A percentile compares a stretch with the other conserved stretches of the same genome.
Evolutionary conservation across 2,113 vertebrate genomes (phyloP).

Genomic region (Etheostoma spectabile): DNA sequence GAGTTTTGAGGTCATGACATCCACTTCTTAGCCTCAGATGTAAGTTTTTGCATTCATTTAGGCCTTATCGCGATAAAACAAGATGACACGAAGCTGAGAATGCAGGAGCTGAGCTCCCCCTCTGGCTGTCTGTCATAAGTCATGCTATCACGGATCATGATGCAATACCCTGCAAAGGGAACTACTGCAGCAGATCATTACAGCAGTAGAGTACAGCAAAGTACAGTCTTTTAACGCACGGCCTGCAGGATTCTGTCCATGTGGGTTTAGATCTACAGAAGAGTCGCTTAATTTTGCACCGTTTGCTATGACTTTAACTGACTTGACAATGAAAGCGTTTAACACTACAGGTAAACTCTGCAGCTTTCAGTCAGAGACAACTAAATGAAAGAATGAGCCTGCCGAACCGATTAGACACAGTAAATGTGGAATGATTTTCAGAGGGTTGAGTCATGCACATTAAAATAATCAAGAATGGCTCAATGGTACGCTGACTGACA

Average conservation of each 20-base stretch:
- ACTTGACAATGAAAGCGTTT: slow-evolving; percentile 12
- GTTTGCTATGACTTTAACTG: not conserved
- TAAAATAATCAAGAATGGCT: slow-evolving; percentile 54
- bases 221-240: slow-evolving; percentile 38
- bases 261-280: slow-evolving; percentile 31
- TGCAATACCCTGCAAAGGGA: slow-evolving; percentile 68
- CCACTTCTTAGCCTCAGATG: not conserved
- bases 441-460: slow-evolving; percentile 52
- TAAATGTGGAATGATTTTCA: slow-evolving; percentile 57
- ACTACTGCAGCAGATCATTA: slow-evolving; percentile 50
- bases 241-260: slow-evolving; percentile 45
- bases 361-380: slow-evolving; percentile 37
- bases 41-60: not conserved
- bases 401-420: slow-evolving; percentile 62
- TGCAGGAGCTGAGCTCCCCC: slow-evolving; percentile 41
- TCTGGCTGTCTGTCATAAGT: slow-evolving; percentile 57
- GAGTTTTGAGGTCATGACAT: not conserved
- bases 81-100: slow-evolving; percentile 23
- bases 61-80: slow-evolving; percentile 12
- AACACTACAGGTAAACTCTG: slow-evolving; percentile 2
- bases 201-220: slow-evolving; percentile 51
- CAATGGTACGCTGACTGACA: slow-evolving; percentile 24
- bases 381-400: slow-evolving; percentile 43
- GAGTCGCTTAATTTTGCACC: not conserved
- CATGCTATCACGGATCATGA: slow-evolving; percentile 61